Evolutionary conservation across 2,888 invertebrate genomes (phyloP).

Genomic region (Coelinius sp.): DNA sequence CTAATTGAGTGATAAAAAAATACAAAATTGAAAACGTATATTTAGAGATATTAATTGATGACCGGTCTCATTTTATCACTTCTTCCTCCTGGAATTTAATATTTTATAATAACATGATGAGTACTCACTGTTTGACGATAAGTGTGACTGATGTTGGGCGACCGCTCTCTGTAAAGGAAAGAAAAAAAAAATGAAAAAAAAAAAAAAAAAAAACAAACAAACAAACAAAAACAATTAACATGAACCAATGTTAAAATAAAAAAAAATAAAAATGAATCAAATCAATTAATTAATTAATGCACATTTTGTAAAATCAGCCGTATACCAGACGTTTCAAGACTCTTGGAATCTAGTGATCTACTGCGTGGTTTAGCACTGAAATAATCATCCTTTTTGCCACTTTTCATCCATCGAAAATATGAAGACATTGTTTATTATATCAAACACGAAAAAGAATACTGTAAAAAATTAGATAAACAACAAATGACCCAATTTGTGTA

Average conservation of each 20-base stretch:
- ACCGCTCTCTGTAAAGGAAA: slow-evolving; percentile 81
- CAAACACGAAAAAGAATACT: no score
- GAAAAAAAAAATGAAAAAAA: slow-evolving; percentile 55
- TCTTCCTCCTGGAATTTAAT: no score
- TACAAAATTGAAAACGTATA: no score
- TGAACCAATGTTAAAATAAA: slow-evolving; percentile 19
- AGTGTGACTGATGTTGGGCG: slow-evolving; percentile 77
- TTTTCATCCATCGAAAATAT: slow-evolving; percentile 81
- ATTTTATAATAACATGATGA: neutral
- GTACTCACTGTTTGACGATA: slow-evolving; percentile 75
- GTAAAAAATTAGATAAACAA: no score
- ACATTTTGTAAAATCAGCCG: slow-evolving; percentile 75
- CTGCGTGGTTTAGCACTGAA: slow-evolving; percentile 78
- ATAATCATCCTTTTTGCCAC: slow-evolving; percentile 74
- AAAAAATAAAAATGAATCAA: neutral
- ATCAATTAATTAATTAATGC: slow-evolving; percentile 45
- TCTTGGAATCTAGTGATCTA: slow-evolving; percentile 81
- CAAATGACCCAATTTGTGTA: neutral
- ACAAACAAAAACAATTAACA: slow-evolving; percentile 10
- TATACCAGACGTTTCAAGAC: slow-evolving; percentile 80
- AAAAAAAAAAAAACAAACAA: neutral
- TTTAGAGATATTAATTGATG: no score
- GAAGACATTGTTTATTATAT: slow-evolving; percentile 73
- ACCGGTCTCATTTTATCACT: no score
- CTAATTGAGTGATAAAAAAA: no score